phyloP scores from a whole-genome alignment of 2,797 vertebrate genomes.

The Manis crassicaudata region DNA sequence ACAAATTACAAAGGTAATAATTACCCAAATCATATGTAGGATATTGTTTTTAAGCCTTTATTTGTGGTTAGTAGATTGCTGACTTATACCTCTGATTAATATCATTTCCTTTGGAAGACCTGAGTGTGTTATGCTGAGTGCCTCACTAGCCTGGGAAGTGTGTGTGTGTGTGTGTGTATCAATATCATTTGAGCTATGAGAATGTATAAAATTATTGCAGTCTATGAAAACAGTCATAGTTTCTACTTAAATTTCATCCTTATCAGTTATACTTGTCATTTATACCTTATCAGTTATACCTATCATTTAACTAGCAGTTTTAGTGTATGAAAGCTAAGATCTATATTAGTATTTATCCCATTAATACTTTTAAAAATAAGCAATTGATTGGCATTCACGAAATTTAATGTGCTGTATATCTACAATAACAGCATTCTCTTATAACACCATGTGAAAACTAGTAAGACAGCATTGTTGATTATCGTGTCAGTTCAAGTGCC shows the following conservation, averaged over 20 bases:
- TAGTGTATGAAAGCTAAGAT: background rate
- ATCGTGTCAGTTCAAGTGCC: background rate
- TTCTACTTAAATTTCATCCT: constrained; percentile 34
- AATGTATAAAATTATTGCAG: background rate
- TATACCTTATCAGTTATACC: background rate
- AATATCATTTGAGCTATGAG: background rate
- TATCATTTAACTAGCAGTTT: constrained; percentile 11
- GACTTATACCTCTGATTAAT: background rate
- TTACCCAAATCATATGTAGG: background rate
- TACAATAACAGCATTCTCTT: background rate
- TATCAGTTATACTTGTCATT: background rate
- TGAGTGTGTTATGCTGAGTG: background rate
- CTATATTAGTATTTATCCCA: background rate
- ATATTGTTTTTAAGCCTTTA: background rate
- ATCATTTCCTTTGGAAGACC: background rate
- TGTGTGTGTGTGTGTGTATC: background rate
- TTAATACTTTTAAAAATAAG: constrained; percentile 17
- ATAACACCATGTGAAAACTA: background rate
- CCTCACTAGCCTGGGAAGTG: background rate
- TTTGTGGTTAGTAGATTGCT: background rate
- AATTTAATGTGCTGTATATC: background rate
- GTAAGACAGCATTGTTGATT: background rate
- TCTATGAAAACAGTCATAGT: background rate
- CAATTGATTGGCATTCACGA: background rate
- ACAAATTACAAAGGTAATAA: background rate